These are phyloP conservation scores for Chloromyia formosa DNA, from an alignment of 2,888 invertebrate genomes.

Conservation along the genomic window DNA sequence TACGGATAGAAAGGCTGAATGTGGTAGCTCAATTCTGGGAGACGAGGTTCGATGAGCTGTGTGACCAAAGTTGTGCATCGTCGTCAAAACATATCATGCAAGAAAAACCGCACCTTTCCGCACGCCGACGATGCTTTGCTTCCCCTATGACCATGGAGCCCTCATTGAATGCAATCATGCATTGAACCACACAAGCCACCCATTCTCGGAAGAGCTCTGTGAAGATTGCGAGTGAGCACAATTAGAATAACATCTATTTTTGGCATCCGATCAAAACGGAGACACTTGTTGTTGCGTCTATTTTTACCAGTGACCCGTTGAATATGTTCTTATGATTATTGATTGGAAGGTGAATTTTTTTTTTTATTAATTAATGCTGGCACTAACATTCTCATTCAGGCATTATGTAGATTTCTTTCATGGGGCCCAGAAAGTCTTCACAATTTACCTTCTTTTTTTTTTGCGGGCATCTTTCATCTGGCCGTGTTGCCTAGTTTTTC, in stretches of 20 bases:
- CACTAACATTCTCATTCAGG: too few species aligned
- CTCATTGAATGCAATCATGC: background rate
- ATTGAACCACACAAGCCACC: background rate
- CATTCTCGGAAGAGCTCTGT: background rate
- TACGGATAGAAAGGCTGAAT: background rate
- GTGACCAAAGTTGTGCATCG: conserved; percentile 1
- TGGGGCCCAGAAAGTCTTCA: too few species aligned
- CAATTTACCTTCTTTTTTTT: too few species aligned
- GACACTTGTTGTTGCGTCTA: conserved; percentile 23
- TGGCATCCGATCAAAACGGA: conserved; percentile 36
- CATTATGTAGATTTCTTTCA: too few species aligned
- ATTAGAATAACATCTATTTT: conserved; percentile 42
- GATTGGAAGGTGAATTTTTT: too few species aligned
- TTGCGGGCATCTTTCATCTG: too few species aligned
- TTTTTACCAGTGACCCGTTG: conserved; percentile 24
- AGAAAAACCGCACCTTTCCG: background rate
- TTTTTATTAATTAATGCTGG: too few species aligned
- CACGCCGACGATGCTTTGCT: background rate
- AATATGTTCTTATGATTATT: background rate
- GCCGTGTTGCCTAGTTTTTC: too few species aligned
- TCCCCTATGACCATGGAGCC: background rate
- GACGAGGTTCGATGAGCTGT: conserved; percentile 34
- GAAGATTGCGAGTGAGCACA: background rate
- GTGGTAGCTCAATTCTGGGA: background rate
- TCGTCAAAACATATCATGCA: conserved; percentile 28